phyloP scores from a whole-genome alignment of 2,888 invertebrate species.

The Sepiola atlantica region DNA sequence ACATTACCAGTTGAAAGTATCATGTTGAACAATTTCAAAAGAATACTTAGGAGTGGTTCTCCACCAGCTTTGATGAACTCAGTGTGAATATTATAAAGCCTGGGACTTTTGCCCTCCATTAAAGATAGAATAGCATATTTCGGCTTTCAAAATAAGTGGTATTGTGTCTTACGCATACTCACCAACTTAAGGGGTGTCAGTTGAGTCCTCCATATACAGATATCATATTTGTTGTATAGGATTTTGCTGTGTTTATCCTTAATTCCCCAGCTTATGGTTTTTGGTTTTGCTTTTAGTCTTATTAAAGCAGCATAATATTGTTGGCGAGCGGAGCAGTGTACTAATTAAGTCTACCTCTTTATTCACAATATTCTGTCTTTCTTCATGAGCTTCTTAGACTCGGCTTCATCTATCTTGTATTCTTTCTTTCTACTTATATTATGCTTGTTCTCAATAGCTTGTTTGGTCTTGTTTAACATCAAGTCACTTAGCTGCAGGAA shows the following conservation, averaged over 20 bases:
- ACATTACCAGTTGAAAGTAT: neutral
- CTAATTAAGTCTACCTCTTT: neutral
- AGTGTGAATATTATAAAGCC: neutral
- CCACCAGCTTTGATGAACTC: neutral
- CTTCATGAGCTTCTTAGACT: neutral
- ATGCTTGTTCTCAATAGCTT: neutral
- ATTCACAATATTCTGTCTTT: neutral
- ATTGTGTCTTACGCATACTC: no score
- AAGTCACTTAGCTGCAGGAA: no score
- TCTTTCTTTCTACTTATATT: neutral
- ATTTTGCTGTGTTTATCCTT: no score
- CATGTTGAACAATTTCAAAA: neutral
- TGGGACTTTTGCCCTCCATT: no score
- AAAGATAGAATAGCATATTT: no score
- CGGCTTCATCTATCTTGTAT: neutral
- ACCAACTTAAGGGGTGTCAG: no score
- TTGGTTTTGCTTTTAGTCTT: neutral
- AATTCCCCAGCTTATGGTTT: neutral
- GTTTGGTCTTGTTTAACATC: neutral
- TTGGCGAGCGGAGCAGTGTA: neutral
- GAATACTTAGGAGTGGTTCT: neutral
- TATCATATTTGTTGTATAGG: no score
- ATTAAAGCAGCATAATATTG: slow-evolving; percentile 2
- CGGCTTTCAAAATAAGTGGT: no score
- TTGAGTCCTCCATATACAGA: no score